phyloP scores from a whole-genome alignment of 2,797 vertebrate species.

The Neosalanx taihuensis region DNA sequence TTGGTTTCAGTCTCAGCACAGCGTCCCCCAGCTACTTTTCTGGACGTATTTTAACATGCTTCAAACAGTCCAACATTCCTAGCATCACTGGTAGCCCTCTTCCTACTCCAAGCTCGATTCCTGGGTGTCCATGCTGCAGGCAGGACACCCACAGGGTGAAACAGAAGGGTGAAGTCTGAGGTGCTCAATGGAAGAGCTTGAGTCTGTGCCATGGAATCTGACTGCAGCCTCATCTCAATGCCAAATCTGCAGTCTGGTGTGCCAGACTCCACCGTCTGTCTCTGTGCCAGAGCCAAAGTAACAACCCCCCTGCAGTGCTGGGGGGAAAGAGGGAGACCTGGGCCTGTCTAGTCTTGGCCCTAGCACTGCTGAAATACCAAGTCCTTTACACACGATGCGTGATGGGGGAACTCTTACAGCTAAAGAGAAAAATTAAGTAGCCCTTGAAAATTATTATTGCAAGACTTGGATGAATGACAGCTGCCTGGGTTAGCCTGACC shows the following conservation, averaged over 20 bases:
- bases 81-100: slow-evolving; percentile 7
- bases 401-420: slow-evolving; percentile 20
- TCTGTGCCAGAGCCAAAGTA: slow-evolving; percentile 55
- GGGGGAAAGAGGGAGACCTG: slow-evolving; percentile 22
- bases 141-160: slow-evolving; percentile 38
- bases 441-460: slow-evolving; percentile 61
- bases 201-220: slow-evolving; percentile 53
- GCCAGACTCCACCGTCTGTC: slow-evolving; percentile 47
- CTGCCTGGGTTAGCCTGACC: slow-evolving; percentile 34
- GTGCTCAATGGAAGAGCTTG: slow-evolving; percentile 52
- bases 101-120: slow-evolving; percentile 5
- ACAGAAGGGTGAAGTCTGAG: slow-evolving; percentile 52
- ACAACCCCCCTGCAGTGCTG: slow-evolving; percentile 48
- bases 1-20: slow-evolving; percentile 48
- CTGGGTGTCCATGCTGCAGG: slow-evolving; percentile 25
- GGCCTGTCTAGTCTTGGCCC: slow-evolving; percentile 29
- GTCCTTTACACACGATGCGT: slow-evolving; percentile 30
- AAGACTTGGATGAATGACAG: slow-evolving; percentile 47
- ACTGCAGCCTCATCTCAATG: slow-evolving; percentile 43
- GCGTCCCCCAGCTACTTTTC: too few species aligned
- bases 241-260: slow-evolving; percentile 42
- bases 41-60: too few species aligned
- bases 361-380: slow-evolving; percentile 47
- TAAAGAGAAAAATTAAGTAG: slow-evolving; percentile 64
- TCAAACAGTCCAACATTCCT: slow-evolving; percentile 9